These are phyloP conservation scores for Melanotaenia maccullochi DNA, from an alignment of 2,797 vertebrate species.

Conservation along the genomic window DNA sequence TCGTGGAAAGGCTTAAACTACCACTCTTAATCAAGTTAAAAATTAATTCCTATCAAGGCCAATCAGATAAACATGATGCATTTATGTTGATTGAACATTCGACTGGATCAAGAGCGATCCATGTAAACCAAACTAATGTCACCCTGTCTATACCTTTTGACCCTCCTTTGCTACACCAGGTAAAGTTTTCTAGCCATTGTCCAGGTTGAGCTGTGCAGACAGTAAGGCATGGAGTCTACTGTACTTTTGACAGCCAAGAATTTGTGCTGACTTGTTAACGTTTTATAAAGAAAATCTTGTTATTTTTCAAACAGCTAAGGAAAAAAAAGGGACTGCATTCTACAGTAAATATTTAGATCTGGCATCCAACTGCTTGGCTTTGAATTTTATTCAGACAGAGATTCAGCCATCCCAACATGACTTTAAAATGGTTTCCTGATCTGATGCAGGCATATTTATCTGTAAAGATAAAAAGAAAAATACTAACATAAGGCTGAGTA, in stretches of 20 bases:
- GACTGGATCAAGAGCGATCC: too few relatives aligned
- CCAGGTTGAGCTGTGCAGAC: slow-evolving; percentile 45
- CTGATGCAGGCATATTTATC: too few relatives aligned
- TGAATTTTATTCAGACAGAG: slow-evolving; percentile 37
- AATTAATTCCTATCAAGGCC: too few relatives aligned
- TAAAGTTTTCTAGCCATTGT: neutral
- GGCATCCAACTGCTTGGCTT: slow-evolving; percentile 25
- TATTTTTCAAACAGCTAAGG: slow-evolving; percentile 40
- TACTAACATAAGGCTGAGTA: too few relatives aligned
- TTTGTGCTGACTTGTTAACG: slow-evolving; percentile 39
- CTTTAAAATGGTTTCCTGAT: neutral
- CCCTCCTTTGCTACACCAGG: too few relatives aligned
- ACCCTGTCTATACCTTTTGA: too few relatives aligned
- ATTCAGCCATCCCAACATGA: slow-evolving; percentile 31
- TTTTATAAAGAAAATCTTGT: slow-evolving; percentile 49
- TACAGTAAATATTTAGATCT: slow-evolving; percentile 57
- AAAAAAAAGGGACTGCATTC: slow-evolving; percentile 17
- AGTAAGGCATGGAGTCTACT: slow-evolving; percentile 20
- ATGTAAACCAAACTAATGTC: too few relatives aligned
- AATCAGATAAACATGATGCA: too few relatives aligned
- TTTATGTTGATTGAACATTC: too few relatives aligned
- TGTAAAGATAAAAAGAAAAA: too few relatives aligned
- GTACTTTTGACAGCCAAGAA: slow-evolving; percentile 47
- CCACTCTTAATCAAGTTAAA: too few relatives aligned
- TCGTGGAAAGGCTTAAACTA: too few relatives aligned